Conservation (phyloP, 2,888 invertebrate species). For the Drosophila austrosaltans region DNA sequence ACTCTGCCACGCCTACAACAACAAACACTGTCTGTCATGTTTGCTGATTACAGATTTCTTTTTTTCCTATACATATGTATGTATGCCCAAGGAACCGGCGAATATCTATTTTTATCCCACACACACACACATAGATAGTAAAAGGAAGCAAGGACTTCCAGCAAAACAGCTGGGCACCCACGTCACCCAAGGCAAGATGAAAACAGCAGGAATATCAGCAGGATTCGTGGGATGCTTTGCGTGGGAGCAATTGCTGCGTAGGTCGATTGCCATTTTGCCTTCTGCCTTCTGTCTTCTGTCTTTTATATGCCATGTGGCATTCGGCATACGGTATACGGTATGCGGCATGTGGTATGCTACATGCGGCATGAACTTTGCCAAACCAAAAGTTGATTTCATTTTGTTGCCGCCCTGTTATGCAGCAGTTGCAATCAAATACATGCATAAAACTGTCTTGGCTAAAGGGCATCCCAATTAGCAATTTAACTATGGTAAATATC, state of each 20-base stretch:
- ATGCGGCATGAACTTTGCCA: slow-evolving; percentile 10
- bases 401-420: background rate
- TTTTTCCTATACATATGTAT: background rate
- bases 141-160: background rate
- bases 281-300: background rate
- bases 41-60: slow-evolving; percentile 39
- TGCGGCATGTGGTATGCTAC: slow-evolving; percentile 24
- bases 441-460: background rate
- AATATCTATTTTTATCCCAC: slow-evolving; percentile 38
- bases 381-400: background rate
- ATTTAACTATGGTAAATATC: background rate
- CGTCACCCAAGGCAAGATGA: slow-evolving; percentile 10
- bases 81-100: slow-evolving; percentile 35
- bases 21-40: slow-evolving; percentile 12
- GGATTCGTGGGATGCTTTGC: slow-evolving; percentile 11
- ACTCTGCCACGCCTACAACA: slow-evolving; percentile 6
- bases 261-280: slow-evolving; percentile 19
- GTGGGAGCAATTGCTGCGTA: slow-evolving; percentile 16
- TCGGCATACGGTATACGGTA: slow-evolving; percentile 34
- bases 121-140: slow-evolving; percentile 14
- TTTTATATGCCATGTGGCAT: slow-evolving; percentile 20
- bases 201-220: slow-evolving; percentile 14
- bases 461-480: slow-evolving; percentile 8
- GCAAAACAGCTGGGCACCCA: slow-evolving; percentile 36
- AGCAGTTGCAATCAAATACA: background rate